A percentile compares a stretch with the other conserved stretches of the same genome.
phyloP scores from a whole-genome alignment of 2,113 vertebrate species.

The Epinephelus fuscoguttatus region DNA sequence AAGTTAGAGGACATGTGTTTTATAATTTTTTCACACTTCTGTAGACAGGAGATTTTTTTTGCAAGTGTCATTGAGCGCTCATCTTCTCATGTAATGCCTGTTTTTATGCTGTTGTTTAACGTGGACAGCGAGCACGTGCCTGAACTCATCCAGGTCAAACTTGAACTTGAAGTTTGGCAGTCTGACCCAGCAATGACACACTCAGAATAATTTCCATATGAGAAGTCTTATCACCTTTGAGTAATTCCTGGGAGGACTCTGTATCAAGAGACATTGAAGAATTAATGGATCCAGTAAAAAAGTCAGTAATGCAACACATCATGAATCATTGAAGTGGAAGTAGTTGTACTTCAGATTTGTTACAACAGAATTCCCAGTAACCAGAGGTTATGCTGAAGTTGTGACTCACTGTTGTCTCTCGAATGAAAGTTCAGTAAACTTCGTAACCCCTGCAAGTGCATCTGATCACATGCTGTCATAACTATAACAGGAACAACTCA shows the following conservation, averaged over 20 bases:
- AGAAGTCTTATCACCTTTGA: not conserved
- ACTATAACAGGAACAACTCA: not conserved
- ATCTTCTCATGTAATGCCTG: not conserved
- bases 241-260: not conserved
- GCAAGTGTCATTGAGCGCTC: not conserved
- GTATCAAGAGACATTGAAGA: not conserved
- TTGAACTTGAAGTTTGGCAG: not conserved
- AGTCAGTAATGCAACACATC: conserved; percentile 6
- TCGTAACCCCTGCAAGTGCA: not conserved
- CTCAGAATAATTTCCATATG: not conserved
- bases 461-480: conserved; percentile 7
- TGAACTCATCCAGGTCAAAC: not conserved
- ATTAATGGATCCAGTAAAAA: conserved; percentile 12
- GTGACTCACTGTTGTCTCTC: conserved; percentile 17
- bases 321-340: conserved; percentile 7
- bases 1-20: not conserved
- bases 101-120: not conserved
- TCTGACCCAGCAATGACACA: not conserved
- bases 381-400: conserved; percentile 15
- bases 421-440: conserved; percentile 1
- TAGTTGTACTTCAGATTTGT: conserved; percentile 13
- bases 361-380: conserved; percentile 19
- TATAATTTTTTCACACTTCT: not conserved
- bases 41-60: not conserved
- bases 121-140: not conserved